Conservation (phyloP, 37 sponge, comb jelly and placozoan genomes). For the Spongia lamella region DNA sequence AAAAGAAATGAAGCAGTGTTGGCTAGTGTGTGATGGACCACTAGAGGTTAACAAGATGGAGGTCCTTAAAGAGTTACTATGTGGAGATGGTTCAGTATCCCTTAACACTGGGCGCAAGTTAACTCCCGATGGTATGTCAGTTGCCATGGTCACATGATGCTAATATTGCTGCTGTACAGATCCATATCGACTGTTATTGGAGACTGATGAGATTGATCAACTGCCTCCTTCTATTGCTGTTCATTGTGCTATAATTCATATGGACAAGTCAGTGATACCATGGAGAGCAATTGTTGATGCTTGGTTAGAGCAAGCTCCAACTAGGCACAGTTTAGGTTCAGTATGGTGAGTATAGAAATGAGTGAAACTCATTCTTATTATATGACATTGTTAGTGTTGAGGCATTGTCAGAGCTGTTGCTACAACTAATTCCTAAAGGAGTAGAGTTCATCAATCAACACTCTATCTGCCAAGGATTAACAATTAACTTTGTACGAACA, state of each 20-base stretch:
- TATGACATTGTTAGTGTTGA: background rate
- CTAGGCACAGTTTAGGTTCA: conserved; percentile 59
- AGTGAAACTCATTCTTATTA: background rate
- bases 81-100: conserved; percentile 12
- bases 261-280: conserved; percentile 16
- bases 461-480: no score
- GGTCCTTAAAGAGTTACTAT: background rate
- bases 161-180: conserved; percentile 12
- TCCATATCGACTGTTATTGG: conserved; percentile 46
- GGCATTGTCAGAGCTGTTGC: background rate
- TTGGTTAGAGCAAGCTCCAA: conserved; percentile 72
- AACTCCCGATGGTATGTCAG: conserved; percentile 24
- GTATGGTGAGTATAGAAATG: conserved; percentile 34
- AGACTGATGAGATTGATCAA: conserved; percentile 20
- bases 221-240: conserved; percentile 29
- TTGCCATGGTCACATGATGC: background rate
- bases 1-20: conserved; percentile 20
- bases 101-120: conserved; percentile 35
- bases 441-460: no score
- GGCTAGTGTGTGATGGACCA: conserved; percentile 77
- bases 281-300: conserved; percentile 40
- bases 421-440: background rate
- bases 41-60: background rate
- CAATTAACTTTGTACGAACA: no score
- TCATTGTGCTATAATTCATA: conserved; percentile 34